Base-by-base conservation (phyloP, 2,113 vertebrate species). In the Festucalex cinctus region DNA sequence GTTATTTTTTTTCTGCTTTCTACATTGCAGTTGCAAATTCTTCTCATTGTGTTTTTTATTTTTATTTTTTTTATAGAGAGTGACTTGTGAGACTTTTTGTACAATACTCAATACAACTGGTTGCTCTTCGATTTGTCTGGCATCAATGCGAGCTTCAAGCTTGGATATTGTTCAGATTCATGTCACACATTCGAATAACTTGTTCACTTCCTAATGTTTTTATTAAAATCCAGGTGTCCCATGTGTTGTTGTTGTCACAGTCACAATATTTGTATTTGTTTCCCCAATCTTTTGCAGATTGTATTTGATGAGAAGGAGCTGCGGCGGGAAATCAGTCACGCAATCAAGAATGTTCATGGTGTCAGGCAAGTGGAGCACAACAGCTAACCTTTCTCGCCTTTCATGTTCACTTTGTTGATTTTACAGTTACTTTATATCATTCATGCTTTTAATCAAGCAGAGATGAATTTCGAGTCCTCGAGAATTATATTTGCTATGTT, bases 311-410 rank as follows among this genome's bases (percentile, higher is more conserved):
- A 98, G 88, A 98, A 98, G 79, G 96, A 98, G 48, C 66, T 98
- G 61, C 74, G 97, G 70, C 76, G 95, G 35, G 97, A 99, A 88
- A 99, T 99, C 82, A 99, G 96, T 88, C 97, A 99, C 0, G 97
- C 97, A 64, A 99, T 99, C 73, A 98, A 98, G 88, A 98, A 98
- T 74, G 98, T 98, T 85, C 96, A 99, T 0, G 97, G 97, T 41
- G 94, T 99, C 85, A 99, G 97, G 97, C 94, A 93, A 94, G 96
- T 95, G 39, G 39, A 60, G 57, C 26, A 6, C 48, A 59, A 59
- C 19, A 35, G 44, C n/a, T 17, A 9, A 63, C 26, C 54, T 9
- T 57, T 62, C 58, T 39, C 13, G 22, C 59, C 17, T 37, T 62
- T 26, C 13, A 46, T 8, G 16, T 65, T 6, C 57, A 5, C 65